These are phyloP conservation scores for Coregonus sp. DNA, from an alignment of 2,797 vertebrate species.

Conservation along the genomic window DNA sequence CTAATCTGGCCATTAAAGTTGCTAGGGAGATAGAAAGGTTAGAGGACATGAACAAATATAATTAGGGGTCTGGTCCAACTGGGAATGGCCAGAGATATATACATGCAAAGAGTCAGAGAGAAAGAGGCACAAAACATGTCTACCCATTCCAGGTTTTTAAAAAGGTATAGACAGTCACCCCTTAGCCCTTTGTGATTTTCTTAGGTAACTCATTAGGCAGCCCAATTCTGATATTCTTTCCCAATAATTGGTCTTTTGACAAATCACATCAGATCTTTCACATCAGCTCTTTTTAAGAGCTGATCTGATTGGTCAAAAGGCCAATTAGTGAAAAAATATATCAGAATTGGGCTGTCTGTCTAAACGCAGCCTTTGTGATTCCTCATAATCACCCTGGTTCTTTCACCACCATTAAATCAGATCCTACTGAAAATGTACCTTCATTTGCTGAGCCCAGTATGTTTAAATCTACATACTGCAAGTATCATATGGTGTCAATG, in stretches of 20 bases:
- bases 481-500: too few relatives aligned
- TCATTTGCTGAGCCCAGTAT: too few relatives aligned
- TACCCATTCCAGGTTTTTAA: background rate
- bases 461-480: too few relatives aligned
- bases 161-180: background rate
- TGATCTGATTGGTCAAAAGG: too few relatives aligned
- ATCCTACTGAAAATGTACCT: background rate
- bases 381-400: background rate
- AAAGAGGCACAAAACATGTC: background rate
- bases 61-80: background rate
- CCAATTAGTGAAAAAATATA: too few relatives aligned
- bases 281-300: too few relatives aligned
- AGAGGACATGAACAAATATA: background rate
- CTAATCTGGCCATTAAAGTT: background rate
- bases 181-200: background rate
- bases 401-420: background rate
- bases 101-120: background rate
- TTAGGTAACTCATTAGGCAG: background rate
- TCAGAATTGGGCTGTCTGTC: too few relatives aligned
- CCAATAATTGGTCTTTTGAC: too few relatives aligned
- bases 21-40: background rate
- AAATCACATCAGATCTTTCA: too few relatives aligned
- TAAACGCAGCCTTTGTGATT: too few relatives aligned
- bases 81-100: background rate
- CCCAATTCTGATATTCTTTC: too few relatives aligned